Percentiles rank a stretch among this genome's conserved stretches.
Conservation (phyloP, 2,113 vertebrate genomes). For the Meriones unguiculatus region DNA sequence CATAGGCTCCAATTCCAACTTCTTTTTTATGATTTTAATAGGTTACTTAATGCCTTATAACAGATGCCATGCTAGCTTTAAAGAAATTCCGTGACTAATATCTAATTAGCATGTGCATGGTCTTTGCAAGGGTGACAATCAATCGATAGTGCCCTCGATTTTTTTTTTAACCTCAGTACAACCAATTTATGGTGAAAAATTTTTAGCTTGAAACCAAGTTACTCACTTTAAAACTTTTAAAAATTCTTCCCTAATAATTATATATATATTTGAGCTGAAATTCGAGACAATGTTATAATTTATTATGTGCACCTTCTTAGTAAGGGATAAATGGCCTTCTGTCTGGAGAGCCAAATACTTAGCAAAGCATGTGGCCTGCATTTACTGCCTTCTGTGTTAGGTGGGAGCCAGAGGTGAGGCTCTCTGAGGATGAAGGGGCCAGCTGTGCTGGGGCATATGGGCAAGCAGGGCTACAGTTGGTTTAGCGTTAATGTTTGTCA, state of each 20-base stretch:
- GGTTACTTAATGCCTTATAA: slow-evolving; percentile 27
- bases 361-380: slow-evolving; percentile 51
- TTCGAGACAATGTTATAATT: slow-evolving; percentile 55
- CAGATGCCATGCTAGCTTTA: neutral
- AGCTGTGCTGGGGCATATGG: neutral
- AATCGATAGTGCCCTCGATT: neutral
- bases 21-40: neutral
- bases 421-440: slow-evolving; percentile 28
- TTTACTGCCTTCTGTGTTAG: slow-evolving; percentile 68
- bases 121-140: slow-evolving; percentile 56
- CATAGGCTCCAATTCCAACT: neutral
- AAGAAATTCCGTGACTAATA: neutral
- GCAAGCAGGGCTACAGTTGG: slow-evolving; percentile 16
- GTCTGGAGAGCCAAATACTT: slow-evolving; percentile 67
- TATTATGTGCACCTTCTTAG: slow-evolving; percentile 49
- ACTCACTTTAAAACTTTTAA: slow-evolving; percentile 70
- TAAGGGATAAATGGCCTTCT: slow-evolving; percentile 41
- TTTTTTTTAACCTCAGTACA: slow-evolving; percentile 65
- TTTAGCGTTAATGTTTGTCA: slow-evolving; percentile 9
- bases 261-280: slow-evolving; percentile 68
- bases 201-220: slow-evolving; percentile 67
- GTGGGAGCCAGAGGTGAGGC: slow-evolving; percentile 41
- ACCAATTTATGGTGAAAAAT: slow-evolving; percentile 17
- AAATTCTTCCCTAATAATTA: slow-evolving; percentile 71
- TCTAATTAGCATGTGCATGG: neutral